Conservation (phyloP, 2,888 invertebrate species). For the Amphiduros pacificus region DNA sequence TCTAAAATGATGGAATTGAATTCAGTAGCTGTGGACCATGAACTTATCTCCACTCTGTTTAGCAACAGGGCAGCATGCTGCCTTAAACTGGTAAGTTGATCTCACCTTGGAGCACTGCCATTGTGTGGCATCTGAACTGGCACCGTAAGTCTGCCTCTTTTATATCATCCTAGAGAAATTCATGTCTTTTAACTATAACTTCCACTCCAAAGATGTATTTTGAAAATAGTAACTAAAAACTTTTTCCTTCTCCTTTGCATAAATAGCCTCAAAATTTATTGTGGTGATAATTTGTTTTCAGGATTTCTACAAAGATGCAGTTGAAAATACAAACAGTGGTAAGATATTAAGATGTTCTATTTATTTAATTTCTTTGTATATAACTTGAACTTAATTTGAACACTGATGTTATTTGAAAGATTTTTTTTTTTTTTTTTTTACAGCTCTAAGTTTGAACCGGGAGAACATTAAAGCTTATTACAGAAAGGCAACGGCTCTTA, state of each 20-base stretch:
- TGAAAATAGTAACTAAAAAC: no score
- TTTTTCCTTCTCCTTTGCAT: no score
- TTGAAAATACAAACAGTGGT: not conserved
- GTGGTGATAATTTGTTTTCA: not conserved
- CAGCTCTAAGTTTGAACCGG: constrained; percentile 42
- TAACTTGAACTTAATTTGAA: not conserved
- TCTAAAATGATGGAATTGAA: constrained; percentile 39
- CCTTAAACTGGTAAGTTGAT: constrained; percentile 42
- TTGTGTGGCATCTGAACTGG: no score
- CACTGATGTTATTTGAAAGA: no score
- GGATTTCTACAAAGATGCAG: not conserved
- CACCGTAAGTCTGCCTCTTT: no score
- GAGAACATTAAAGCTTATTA: constrained; percentile 50
- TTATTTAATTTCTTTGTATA: not conserved
- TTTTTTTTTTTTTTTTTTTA: constrained; percentile 7
- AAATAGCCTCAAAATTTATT: no score
- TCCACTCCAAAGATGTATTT: no score
- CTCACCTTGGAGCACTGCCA: no score
- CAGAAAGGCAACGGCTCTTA: constrained; percentile 42
- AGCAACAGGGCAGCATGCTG: constrained; percentile 48
- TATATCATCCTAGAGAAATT: no score
- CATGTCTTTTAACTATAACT: no score
- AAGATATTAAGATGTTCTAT: not conserved
- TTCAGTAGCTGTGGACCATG: constrained; percentile 42
- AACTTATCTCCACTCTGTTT: constrained; percentile 44